phyloP scores from a whole-genome alignment of 2,888 invertebrate genomes.

The Leptogaster cylindrica region DNA sequence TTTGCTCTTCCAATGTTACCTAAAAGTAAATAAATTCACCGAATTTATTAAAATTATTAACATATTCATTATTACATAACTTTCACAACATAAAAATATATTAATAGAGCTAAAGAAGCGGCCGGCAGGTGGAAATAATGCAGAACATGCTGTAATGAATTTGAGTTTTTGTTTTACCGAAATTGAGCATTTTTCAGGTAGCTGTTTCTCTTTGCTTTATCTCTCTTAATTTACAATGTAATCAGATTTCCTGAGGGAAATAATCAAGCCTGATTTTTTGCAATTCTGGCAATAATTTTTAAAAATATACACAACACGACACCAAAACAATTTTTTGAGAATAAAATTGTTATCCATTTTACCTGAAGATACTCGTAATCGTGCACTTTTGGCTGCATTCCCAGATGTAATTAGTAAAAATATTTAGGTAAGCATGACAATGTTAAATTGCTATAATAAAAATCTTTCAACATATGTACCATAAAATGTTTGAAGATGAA shows the following conservation, averaged over 20 bases:
- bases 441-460: neutral
- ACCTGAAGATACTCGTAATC: constrained; percentile 63
- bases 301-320: too few relatives aligned
- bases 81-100: neutral
- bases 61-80: neutral
- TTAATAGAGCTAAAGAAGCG: too few relatives aligned
- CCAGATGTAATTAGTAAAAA: constrained; percentile 41
- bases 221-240: too few relatives aligned
- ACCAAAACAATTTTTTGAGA: too few relatives aligned
- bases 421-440: constrained; percentile 16
- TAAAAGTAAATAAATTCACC: constrained; percentile 62
- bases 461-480: neutral
- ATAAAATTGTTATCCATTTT: constrained; percentile 49
- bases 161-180: too few relatives aligned
- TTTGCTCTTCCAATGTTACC: constrained; percentile 93
- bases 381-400: constrained; percentile 61
- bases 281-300: too few relatives aligned
- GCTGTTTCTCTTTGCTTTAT: too few relatives aligned
- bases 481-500: neutral
- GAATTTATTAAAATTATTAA: neutral
- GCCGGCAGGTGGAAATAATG: too few relatives aligned
- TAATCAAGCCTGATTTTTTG: too few relatives aligned
- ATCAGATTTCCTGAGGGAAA: too few relatives aligned
- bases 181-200: too few relatives aligned
- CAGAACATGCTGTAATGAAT: too few relatives aligned